phyloP scores from a whole-genome alignment of 2,113 vertebrate genomes.

The Osmerus eperlanus region DNA sequence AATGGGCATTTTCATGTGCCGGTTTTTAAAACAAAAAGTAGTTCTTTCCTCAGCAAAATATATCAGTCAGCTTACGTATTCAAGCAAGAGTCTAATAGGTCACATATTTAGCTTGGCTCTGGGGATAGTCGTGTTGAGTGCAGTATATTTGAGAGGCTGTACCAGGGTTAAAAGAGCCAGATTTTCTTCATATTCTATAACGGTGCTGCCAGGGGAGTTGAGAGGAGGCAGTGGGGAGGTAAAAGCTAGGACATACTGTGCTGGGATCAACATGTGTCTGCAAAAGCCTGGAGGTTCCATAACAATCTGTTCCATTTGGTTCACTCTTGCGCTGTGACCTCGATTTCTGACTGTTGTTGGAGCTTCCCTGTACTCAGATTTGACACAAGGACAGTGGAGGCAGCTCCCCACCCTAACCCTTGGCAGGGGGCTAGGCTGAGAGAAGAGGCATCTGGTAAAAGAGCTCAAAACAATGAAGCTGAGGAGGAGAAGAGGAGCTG shows the following conservation, averaged over 20 bases:
- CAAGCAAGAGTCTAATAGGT: not conserved
- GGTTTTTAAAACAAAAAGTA: not conserved
- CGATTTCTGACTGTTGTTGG: slow-evolving; percentile 65
- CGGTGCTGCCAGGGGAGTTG: slow-evolving; percentile 46
- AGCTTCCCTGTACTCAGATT: slow-evolving; percentile 57
- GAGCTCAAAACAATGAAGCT: slow-evolving; percentile 48
- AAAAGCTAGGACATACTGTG: slow-evolving; percentile 61
- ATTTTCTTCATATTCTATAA: slow-evolving; percentile 45
- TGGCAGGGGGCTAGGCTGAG: slow-evolving; percentile 21
- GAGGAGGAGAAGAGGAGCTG: slow-evolving; percentile 33
- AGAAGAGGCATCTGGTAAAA: slow-evolving; percentile 27
- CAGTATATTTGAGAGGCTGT: slow-evolving; percentile 30
- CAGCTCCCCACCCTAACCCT: slow-evolving; percentile 38
- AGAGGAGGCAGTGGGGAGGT: slow-evolving; percentile 48
- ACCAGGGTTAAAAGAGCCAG: slow-evolving; percentile 29
- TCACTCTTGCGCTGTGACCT: slow-evolving; percentile 68
- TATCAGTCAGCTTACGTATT: not conserved
- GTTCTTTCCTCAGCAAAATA: not conserved
- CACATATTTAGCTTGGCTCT: slow-evolving; percentile 6
- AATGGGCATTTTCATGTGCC: too few species aligned
- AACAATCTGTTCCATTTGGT: slow-evolving; percentile 72
- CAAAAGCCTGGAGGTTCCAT: slow-evolving; percentile 67
- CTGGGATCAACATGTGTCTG: slow-evolving; percentile 69
- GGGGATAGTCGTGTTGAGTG: slow-evolving; percentile 23
- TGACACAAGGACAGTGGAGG: slow-evolving; percentile 54